Base-by-base conservation (phyloP, 1,140 invertebrate genomes). In the Drosophila subpulchrella region DNA sequence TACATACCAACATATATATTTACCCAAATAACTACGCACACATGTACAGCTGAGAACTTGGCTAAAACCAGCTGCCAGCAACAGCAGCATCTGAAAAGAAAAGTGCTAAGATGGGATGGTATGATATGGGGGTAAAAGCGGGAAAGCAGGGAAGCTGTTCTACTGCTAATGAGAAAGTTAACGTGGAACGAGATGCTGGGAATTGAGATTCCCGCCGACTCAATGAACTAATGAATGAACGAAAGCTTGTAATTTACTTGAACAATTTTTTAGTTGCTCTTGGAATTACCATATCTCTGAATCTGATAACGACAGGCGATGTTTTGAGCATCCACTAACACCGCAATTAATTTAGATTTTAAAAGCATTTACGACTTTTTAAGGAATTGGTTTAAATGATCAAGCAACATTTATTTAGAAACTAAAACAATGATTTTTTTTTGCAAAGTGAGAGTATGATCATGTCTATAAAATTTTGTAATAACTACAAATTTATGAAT, bases 71-170 rank as follows among this genome's bases (percentile, higher is more conserved):
- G 71, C 47, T 51, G 63, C 48, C 57, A 53, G n/a, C 63, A 51
- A 15, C 68, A 34, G 56, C 44, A 39, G 30, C 15, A 27, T 61
- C 74, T 77, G 81, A 84, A 84, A 84, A 84, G 72, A 81, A 84
- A 84, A 84, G 81, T 84, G 80, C 70, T 55, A 17, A 30, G 50
- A 17, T n/a, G 30, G 17, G 7, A 3, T 8, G 46, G 38, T 27
- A 17, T 47, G 38, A 65, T 27, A 20, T 3, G 30, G 17, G 17
- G 36, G 30, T 10, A 20, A 38, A 50, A 17, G 34, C 24, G 42
- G 15, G 10, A 17, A 34, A 42, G 20, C n/a, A 6, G 20, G 13
- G 56, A 58, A 46, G 46, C 27, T 34, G 55, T 46, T 46, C 55
- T 65, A 27, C 62, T 57, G 67, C 68, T 72, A 72, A 72, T 72